Base-by-base conservation (phyloP, 1,140 invertebrate genomes). In the Chionoecetes opilio region DNA sequence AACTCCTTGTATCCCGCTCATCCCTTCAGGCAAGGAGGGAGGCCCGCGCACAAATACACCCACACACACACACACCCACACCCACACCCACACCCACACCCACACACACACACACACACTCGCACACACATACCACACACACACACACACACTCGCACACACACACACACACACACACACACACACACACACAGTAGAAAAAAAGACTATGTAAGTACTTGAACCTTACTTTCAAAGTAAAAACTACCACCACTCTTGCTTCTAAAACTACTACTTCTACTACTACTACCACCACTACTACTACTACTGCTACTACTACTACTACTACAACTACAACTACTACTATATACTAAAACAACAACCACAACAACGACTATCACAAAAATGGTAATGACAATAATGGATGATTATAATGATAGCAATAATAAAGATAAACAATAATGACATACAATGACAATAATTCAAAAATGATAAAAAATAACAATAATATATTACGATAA, bases 21-120 rank as follows among this genome's bases (percentile, higher is more conserved):
- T 88, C 31, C 87, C 41, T 17, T 29, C 0, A 37, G 26, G n/a
- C 34, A 9, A 34, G n/a, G 2, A n/a, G 11, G 14, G 87, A 31
- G 32, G 21, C 2, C 0, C 46, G 9, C 46, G 0, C 46, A 53
- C 8, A 9, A 9, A 53, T 17, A 53, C 46, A 2, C 46, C 11
- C 46, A 53, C 29, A 32, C 34, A n/a, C 53, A 14, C 89, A 31
- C 85, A 32, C 2, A 87, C 85, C 32, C 85, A n/a, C 21, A 86
- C 46, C 46, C 38, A 91, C 31, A 53, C 41, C 41, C 46, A 53
- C 89, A 91, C 46, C 26, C 41, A 53, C 46, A 91, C 88, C 41
- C 46, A 91, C 46, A 46, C 88, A 53, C 46, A 91, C 88, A 91
- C 46, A 91, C 37, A 91, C 32, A 91, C 88, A 46, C 14, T n/a